Evolutionary conservation across 2,797 vertebrate genomes (phyloP).

Genomic region (Rhynchotus rufescens): DNA sequence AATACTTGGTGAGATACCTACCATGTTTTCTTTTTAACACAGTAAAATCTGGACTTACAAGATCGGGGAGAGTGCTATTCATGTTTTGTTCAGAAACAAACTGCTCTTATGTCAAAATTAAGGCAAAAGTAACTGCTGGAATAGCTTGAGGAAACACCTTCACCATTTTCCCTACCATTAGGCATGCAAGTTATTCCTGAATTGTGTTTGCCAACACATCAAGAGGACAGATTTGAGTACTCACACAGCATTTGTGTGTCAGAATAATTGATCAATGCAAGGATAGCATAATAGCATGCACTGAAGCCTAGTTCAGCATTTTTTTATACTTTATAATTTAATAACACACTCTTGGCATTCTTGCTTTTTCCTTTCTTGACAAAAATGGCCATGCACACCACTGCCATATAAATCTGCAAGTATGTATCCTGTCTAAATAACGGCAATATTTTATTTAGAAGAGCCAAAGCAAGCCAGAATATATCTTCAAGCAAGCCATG

Average conservation of each 20-base stretch:
- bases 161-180: conserved; percentile 7
- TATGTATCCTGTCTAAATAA: not conserved
- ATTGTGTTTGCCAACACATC: not conserved
- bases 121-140: conserved; percentile 35
- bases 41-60: conserved; percentile 11
- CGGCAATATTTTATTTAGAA: not conserved
- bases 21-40: conserved; percentile 33
- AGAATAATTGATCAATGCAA: conserved; percentile 43
- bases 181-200: conserved; percentile 53
- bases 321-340: not conserved
- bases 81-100: conserved; percentile 5
- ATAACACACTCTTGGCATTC: not conserved
- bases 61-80: not conserved
- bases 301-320: not conserved
- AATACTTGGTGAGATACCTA: conserved; percentile 19
- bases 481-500: conserved; percentile 10
- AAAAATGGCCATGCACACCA: conserved; percentile 12
- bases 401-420: conserved; percentile 3
- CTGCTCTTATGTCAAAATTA: not conserved
- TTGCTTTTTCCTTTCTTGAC: not conserved
- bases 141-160: conserved; percentile 31
- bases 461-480: not conserved
- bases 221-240: conserved; percentile 59
- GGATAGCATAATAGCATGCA: conserved; percentile 42
- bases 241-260: conserved; percentile 35